Evolutionary conservation across 2,888 invertebrate genomes (phyloP).

Genomic region (Heteromurus nitidus): DNA sequence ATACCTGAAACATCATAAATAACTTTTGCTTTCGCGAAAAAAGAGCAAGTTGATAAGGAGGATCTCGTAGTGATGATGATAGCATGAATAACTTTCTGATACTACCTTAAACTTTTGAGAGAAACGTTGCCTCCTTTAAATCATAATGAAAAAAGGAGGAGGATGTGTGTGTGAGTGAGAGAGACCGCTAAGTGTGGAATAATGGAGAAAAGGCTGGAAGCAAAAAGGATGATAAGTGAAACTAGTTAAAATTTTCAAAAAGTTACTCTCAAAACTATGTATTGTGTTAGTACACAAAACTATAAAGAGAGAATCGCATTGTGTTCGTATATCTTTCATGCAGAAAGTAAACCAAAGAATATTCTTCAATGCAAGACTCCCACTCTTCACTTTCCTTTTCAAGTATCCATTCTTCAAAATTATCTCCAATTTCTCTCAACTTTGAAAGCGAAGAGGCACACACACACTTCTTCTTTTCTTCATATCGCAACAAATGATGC

Average conservation of each 20-base stretch:
- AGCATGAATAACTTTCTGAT: no score
- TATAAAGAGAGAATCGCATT: no score
- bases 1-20: no score
- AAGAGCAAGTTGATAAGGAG: no score
- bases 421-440: neutral
- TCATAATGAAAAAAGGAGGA: neutral
- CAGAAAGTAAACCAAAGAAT: neutral
- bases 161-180: no score
- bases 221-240: conserved; percentile 8
- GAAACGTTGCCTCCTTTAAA: no score
- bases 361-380: neutral
- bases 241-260: neutral
- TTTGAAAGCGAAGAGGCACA: no score
- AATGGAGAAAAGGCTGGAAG: neutral
- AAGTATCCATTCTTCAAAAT: neutral
- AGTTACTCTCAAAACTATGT: neutral
- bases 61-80: no score
- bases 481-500: neutral
- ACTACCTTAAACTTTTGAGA: no score
- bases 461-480: neutral
- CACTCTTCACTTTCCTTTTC: neutral
- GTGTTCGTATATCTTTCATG: no score
- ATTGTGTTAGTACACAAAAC: no score
- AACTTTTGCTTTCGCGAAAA: no score
- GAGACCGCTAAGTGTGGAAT: neutral